phyloP scores from a whole-genome alignment of 2,113 vertebrate species.

The Furnarius figulus region DNA sequence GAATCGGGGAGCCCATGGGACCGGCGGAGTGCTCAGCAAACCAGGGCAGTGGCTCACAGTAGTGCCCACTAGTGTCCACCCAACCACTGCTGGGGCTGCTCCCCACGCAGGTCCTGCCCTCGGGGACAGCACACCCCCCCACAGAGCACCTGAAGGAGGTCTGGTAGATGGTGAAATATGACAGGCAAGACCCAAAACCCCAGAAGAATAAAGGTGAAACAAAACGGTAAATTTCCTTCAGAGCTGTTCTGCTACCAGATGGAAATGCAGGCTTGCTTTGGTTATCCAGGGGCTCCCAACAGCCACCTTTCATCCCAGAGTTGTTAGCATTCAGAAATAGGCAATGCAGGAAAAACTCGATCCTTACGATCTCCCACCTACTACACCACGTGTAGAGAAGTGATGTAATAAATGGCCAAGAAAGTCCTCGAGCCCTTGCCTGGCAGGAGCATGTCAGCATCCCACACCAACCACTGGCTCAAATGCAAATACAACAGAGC shows the following conservation, averaged over 20 bases:
- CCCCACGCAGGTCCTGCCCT: rapidly evolving
- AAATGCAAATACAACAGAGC: rapidly evolving
- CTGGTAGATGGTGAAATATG: not conserved
- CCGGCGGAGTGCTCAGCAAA: slow-evolving; percentile 33
- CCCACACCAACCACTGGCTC: not conserved
- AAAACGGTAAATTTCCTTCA: not conserved
- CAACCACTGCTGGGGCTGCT: not conserved
- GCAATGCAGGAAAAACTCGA: not conserved
- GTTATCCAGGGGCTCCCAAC: not conserved
- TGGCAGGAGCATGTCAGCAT: not conserved
- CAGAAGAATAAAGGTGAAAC: not conserved
- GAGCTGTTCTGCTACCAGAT: not conserved
- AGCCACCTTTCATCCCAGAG: not conserved
- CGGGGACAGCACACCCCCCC: not conserved
- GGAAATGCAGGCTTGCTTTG: not conserved
- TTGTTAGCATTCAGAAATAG: not conserved
- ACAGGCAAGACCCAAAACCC: not conserved
- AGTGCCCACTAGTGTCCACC: not conserved
- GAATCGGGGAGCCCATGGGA: slow-evolving; percentile 69
- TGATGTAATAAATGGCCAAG: not conserved
- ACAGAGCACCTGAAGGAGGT: not conserved
- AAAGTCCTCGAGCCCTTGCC: not conserved
- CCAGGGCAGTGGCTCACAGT: not conserved
- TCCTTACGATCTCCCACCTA: not conserved
- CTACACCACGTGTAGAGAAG: not conserved